Conservation (phyloP, 2,113 vertebrate genomes). For the Dasypus novemcinctus region DNA sequence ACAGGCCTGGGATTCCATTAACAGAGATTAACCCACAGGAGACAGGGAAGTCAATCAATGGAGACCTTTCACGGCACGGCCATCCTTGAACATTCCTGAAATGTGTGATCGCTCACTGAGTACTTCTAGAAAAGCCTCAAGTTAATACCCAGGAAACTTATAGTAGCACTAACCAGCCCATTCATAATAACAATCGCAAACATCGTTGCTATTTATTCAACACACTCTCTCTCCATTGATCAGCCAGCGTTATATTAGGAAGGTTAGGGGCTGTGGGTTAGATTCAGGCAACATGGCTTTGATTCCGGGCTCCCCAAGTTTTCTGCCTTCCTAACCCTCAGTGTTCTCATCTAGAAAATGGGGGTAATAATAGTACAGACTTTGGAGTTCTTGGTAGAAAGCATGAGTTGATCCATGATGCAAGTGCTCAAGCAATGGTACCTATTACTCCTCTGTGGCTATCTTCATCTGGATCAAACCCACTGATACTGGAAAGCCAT, state of each 20-base stretch:
- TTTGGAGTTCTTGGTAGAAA: background rate
- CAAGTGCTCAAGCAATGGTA: background rate
- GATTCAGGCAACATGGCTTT: background rate
- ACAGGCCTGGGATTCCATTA: background rate
- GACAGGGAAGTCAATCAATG: background rate
- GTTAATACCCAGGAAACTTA: background rate
- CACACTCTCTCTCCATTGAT: background rate
- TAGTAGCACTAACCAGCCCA: background rate
- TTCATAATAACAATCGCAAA: background rate
- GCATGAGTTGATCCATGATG: background rate
- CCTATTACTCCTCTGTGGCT: background rate
- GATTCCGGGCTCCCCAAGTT: background rate
- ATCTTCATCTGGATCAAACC: background rate
- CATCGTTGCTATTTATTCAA: background rate
- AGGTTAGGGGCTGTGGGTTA: background rate
- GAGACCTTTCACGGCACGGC: background rate
- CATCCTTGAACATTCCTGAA: background rate
- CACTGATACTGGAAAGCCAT: background rate
- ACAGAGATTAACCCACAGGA: background rate
- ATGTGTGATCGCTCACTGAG: accelerated
- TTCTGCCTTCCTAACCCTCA: background rate
- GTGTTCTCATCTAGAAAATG: background rate
- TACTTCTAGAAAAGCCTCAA: background rate
- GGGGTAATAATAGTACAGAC: background rate
- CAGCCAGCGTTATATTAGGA: background rate